phyloP scores from a whole-genome alignment of 2,797 vertebrate genomes.

The Sebastolobus alascanus region DNA sequence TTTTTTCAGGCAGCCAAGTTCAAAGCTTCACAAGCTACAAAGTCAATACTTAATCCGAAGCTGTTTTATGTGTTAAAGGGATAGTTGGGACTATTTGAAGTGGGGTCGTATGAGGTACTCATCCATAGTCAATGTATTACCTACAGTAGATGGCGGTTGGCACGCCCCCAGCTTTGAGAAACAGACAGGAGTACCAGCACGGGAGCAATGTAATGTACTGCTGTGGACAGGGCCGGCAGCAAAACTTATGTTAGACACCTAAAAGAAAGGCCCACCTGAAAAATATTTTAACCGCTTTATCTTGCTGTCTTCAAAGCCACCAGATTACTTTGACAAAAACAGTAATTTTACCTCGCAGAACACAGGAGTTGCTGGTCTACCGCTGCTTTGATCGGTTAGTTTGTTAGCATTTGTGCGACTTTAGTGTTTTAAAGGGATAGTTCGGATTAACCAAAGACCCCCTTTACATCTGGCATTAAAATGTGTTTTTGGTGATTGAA shows the following conservation, averaged over 20 bases:
- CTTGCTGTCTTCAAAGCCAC: not conserved
- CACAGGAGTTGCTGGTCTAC: not conserved
- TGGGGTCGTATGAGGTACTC: not conserved
- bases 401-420: not conserved
- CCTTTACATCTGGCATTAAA: too few species aligned
- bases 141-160: too few species aligned
- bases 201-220: not conserved
- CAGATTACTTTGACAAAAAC: not conserved
- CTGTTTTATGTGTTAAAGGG: not conserved
- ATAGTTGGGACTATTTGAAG: not conserved
- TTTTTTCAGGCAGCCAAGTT: not conserved
- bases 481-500: too few species aligned
- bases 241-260: too few species aligned
- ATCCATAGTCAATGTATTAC: not conserved
- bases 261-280: too few species aligned
- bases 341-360: not conserved
- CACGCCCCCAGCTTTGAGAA: too few species aligned
- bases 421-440: not conserved
- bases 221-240: too few species aligned
- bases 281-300: too few species aligned
- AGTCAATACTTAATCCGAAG: not conserved
- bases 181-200: not conserved
- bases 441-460: too few species aligned
- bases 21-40: not conserved
- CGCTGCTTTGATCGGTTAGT: not conserved